Evolutionary conservation across 2,113 vertebrate genomes (phyloP).

Genomic region (Chlamydotis undulata): DNA sequence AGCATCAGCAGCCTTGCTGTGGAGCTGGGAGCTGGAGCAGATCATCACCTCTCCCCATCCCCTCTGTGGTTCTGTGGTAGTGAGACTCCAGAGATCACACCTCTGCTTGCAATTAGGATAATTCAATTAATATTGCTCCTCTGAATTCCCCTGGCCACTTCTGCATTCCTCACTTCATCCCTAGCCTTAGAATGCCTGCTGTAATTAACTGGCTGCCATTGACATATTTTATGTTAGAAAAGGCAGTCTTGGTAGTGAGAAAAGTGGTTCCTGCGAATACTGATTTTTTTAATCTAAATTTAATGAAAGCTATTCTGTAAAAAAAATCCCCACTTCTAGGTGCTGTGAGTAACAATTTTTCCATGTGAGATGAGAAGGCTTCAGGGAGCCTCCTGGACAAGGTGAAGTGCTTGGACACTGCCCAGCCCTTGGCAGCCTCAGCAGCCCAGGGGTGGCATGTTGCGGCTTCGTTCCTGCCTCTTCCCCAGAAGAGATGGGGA

Average conservation of each 20-base stretch:
- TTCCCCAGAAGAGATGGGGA: background rate
- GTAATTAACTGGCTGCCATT: background rate
- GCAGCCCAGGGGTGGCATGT: background rate
- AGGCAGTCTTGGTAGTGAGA: background rate
- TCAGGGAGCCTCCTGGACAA: background rate
- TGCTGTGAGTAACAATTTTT: background rate
- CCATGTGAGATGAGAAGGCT: background rate
- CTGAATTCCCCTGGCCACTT: background rate
- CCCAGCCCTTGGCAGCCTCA: background rate
- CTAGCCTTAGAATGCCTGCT: background rate
- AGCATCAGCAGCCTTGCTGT: background rate
- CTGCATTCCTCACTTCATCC: background rate
- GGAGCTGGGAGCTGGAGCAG: background rate
- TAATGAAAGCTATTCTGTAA: background rate
- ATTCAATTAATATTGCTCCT: background rate
- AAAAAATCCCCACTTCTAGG: background rate
- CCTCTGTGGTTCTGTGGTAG: background rate
- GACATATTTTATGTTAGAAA: background rate
- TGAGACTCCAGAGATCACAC: background rate
- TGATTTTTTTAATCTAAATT: background rate
- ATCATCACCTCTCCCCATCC: background rate
- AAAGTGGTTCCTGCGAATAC: background rate
- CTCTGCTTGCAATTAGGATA: background rate
- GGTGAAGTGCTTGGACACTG: background rate
- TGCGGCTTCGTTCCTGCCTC: background rate